Evolutionary conservation across 2,797 vertebrate genomes (phyloP).

Genomic region (Cercopithecus petaurista): DNA sequence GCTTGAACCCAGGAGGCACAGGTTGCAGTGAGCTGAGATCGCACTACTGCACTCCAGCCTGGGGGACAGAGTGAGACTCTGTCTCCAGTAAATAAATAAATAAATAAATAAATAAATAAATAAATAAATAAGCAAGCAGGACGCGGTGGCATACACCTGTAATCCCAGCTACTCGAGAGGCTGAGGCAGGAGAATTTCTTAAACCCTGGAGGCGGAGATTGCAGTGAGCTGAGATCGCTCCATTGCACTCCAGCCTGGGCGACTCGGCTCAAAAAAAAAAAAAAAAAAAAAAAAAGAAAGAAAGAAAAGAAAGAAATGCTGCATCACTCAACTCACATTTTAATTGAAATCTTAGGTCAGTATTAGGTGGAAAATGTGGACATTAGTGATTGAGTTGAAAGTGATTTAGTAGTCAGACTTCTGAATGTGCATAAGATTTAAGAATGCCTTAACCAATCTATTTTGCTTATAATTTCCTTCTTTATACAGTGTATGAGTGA

Average conservation of each 20-base stretch:
- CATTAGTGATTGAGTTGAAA: background rate
- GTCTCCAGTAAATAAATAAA: too few species aligned
- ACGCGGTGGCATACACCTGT: background rate
- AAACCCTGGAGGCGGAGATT: background rate
- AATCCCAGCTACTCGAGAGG: background rate
- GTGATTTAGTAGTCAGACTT: background rate
- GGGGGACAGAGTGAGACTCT: too few species aligned
- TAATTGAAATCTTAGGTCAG: background rate
- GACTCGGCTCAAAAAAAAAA: too few species aligned
- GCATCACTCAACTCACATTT: background rate
- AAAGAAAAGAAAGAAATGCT: background rate
- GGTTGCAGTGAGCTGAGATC: too few species aligned
- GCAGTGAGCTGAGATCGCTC: background rate
- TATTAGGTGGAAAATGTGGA: background rate
- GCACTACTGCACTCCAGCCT: too few species aligned
- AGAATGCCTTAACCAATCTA: background rate
- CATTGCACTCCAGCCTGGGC: background rate
- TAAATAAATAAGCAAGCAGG: too few species aligned
- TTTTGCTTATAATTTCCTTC: conserved; percentile 2
- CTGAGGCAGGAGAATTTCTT: background rate
- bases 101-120: too few species aligned
- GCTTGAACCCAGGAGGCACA: too few species aligned
- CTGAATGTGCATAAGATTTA: background rate
- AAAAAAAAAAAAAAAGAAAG: too few species aligned
- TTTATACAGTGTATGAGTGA: background rate